Evolutionary conservation across 2,113 vertebrate genomes (phyloP).

Genomic region (Glareola pratincola): DNA sequence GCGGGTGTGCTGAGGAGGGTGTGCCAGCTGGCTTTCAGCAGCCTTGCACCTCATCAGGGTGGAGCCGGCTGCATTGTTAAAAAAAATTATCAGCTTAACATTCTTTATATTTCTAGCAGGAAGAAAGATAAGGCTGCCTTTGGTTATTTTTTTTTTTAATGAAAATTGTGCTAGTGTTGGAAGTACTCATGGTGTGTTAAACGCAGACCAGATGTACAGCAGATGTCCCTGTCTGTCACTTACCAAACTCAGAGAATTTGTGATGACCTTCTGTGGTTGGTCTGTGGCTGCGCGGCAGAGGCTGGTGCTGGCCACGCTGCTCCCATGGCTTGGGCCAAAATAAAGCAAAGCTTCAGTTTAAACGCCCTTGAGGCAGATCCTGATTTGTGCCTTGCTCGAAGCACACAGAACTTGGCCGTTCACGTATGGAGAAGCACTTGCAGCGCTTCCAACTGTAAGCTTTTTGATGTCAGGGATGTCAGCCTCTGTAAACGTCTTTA

Average conservation of each 20-base stretch:
- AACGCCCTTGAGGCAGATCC: neutral
- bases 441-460: neutral
- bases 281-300: neutral
- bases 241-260: rapidly evolving
- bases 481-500: neutral
- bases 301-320: rapidly evolving
- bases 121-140: neutral
- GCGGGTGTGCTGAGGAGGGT: neutral
- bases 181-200: neutral
- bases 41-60: neutral
- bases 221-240: neutral
- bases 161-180: neutral
- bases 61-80: neutral
- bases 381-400: neutral
- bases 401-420: rapidly evolving
- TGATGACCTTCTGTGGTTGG: neutral
- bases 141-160: neutral
- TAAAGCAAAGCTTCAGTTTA: neutral
- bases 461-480: neutral
- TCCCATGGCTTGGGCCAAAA: neutral
- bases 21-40: neutral
- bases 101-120: neutral
- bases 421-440: neutral
- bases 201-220: neutral
- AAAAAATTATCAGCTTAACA: neutral